Conservation (phyloP, 2,888 invertebrate genomes). For the Aspidiotus destructor region DNA sequence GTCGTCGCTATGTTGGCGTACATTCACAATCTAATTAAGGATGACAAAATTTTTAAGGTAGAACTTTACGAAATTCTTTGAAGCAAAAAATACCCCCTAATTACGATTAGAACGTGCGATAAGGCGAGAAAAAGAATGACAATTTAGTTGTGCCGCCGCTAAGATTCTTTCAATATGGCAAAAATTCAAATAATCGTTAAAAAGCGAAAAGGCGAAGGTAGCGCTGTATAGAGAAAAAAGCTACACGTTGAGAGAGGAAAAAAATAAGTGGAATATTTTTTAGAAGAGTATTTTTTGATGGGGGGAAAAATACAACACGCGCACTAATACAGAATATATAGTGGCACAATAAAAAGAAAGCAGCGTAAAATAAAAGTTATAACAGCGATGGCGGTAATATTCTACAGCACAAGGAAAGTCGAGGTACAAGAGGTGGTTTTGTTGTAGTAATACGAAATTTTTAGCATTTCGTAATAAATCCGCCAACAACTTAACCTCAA, state of each 20-base stretch:
- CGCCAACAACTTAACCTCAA: conserved; percentile 2
- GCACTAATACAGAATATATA: not conserved
- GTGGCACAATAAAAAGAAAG: not conserved
- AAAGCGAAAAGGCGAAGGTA: not conserved
- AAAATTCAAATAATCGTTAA: not conserved
- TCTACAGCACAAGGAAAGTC: not conserved
- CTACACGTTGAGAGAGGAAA: not conserved
- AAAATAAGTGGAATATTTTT: not conserved
- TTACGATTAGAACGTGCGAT: no score
- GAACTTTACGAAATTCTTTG: no score
- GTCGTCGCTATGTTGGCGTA: no score
- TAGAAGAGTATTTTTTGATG: not conserved
- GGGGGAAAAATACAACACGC: not conserved
- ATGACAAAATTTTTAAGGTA: no score
- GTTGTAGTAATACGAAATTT: conserved; percentile 1
- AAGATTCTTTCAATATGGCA: not conserved
- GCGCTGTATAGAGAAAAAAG: not conserved
- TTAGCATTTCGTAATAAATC: conserved; percentile 2
- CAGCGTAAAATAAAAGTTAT: not conserved
- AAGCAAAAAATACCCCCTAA: no score
- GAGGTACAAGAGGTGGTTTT: not conserved
- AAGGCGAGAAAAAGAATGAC: no score
- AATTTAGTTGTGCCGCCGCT: no score
- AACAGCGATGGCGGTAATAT: not conserved
- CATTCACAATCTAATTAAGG: no score